phyloP scores from a whole-genome alignment of 2,113 vertebrate genomes.

The Narcine bancroftii region DNA sequence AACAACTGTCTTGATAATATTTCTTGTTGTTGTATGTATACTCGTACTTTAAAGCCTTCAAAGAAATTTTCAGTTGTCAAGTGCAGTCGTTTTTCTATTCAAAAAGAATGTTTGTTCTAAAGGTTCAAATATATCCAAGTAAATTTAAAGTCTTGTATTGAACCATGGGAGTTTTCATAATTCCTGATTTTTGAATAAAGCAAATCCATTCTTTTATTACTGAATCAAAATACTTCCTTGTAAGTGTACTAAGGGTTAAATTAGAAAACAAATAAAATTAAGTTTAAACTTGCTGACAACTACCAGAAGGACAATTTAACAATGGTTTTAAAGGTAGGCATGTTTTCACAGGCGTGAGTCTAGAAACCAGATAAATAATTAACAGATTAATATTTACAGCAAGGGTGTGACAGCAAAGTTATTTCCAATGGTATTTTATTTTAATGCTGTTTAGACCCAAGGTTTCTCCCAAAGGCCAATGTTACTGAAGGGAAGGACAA shows the following conservation, averaged over 20 bases:
- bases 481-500: not conserved
- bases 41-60: not conserved
- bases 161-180: not conserved
- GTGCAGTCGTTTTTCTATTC: not conserved
- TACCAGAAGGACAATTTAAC: not conserved
- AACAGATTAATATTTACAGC: slow-evolving; percentile 32
- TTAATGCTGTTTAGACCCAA: not conserved
- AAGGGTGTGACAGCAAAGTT: not conserved
- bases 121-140: slow-evolving; percentile 1
- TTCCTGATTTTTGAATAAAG: slow-evolving; percentile 9
- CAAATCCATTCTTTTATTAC: not conserved
- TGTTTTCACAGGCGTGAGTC: slow-evolving; percentile 27
- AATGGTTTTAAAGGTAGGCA: not conserved
- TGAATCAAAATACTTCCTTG: not conserved
- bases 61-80: not conserved
- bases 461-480: not conserved
- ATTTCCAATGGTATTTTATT: not conserved
- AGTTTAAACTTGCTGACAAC: not conserved
- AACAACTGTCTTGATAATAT: not conserved
- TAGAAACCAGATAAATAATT: slow-evolving; percentile 28
- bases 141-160: not conserved
- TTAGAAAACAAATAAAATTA: not conserved
- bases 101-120: not conserved
- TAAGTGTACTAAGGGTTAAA: slow-evolving; percentile 9
- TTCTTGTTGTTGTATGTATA: not conserved